These are phyloP conservation scores for Anser cygnoides DNA, from an alignment of 2,113 vertebrate species.

Conservation along the genomic window DNA sequence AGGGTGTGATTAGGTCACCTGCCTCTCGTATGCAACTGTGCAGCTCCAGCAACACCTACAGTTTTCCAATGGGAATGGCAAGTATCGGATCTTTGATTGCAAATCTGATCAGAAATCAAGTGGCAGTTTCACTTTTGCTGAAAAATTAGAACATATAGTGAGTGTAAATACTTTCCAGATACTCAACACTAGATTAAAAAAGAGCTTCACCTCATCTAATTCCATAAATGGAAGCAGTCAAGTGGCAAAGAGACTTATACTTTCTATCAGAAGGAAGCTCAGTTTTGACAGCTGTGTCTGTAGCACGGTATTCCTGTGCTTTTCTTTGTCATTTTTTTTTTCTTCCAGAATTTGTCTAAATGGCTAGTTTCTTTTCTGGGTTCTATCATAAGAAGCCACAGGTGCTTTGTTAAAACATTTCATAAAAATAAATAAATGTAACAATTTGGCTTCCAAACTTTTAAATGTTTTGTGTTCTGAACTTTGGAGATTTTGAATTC, in stretches of 20 bases:
- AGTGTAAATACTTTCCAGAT: not conserved
- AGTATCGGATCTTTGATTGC: not conserved
- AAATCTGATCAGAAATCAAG: not conserved
- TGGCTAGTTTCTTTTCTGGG: not conserved
- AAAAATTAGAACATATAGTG: not conserved
- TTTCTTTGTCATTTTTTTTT: too few species aligned
- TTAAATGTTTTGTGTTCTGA: not conserved
- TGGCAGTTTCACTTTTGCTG: not conserved
- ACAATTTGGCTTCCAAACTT: not conserved
- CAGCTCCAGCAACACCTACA: constrained; percentile 77
- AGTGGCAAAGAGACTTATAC: not conserved
- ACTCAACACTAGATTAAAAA: not conserved
- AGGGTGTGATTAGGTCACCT: not conserved
- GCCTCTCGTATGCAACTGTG: constrained; percentile 15
- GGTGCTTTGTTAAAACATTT: not conserved
- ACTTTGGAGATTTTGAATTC: not conserved
- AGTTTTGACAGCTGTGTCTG: not conserved
- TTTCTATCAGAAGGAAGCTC: not conserved
- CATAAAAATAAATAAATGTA: not conserved
- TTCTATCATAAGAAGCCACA: not conserved
- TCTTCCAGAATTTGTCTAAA: not conserved
- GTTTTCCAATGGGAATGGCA: constrained; percentile 66
- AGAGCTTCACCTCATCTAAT: not conserved
- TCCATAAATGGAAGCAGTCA: not conserved
- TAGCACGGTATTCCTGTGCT: not conserved